phyloP scores from a whole-genome alignment of 2,888 invertebrate species.

The Erebia ligea region DNA sequence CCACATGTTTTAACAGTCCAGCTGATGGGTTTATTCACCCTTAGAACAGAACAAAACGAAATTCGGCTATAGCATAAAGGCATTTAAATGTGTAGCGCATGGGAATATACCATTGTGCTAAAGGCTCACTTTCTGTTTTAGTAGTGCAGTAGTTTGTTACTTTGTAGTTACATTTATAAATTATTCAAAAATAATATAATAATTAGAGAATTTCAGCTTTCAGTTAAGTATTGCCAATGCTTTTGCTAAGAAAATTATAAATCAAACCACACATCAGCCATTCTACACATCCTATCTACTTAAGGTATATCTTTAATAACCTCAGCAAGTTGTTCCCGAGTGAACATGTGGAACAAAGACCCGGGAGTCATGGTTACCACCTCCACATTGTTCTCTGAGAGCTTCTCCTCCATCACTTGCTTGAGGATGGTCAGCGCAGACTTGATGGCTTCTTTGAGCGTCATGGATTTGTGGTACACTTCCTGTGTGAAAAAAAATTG shows the following conservation, averaged over 20 bases:
- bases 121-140: too few species aligned
- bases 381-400: slow-evolving; percentile 98
- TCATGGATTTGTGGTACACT: slow-evolving; percentile 93
- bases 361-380: slow-evolving; percentile 96
- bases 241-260: background rate
- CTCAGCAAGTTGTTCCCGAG: slow-evolving; percentile 95
- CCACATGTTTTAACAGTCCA: too few species aligned
- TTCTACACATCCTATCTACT: slow-evolving; percentile 45
- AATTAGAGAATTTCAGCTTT: background rate
- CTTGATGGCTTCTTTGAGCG: slow-evolving; percentile 95
- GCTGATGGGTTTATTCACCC: too few species aligned
- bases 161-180: too few species aligned
- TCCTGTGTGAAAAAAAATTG: slow-evolving; percentile 70
- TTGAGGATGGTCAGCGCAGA: slow-evolving; percentile 96
- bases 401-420: slow-evolving; percentile 99
- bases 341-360: slow-evolving; percentile 93
- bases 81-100: too few species aligned
- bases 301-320: slow-evolving; percentile 91
- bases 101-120: too few species aligned
- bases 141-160: too few species aligned
- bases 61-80: too few species aligned
- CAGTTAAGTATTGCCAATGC: background rate
- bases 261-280: slow-evolving; percentile 41
- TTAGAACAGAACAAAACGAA: too few species aligned
- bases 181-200: too few species aligned